A percentile compares a stretch with the other conserved stretches of the same genome.
Conservation (phyloP, 23 tunicate species). For the Botrylloides violaceus region DNA sequence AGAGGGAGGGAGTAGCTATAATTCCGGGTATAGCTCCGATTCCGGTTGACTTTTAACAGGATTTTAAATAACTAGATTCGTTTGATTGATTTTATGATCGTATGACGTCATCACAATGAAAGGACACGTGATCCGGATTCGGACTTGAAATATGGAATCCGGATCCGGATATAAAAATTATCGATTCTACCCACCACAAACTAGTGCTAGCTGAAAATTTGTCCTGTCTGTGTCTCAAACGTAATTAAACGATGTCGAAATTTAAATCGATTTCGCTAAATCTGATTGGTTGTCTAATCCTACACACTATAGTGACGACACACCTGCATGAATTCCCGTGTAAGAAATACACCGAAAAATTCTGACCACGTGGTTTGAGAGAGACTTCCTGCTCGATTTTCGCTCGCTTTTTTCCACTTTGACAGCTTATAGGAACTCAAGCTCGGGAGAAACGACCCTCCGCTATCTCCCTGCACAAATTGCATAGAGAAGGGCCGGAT, state of each 20-base stretch:
- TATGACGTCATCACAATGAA: too few relatives aligned
- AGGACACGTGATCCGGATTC: too few relatives aligned
- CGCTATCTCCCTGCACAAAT: too few relatives aligned
- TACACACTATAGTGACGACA: background rate
- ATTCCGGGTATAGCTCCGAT: background rate
- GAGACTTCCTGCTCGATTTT: background rate
- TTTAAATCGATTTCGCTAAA: background rate
- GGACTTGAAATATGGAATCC: too few relatives aligned
- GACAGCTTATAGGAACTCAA: background rate
- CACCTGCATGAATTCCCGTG: background rate
- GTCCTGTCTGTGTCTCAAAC: too few relatives aligned
- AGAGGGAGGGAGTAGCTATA: background rate
- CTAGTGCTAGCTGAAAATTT: too few relatives aligned
- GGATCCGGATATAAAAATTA: too few relatives aligned
- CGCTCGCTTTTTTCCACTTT: background rate
- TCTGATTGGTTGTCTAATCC: background rate
- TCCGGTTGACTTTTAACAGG: background rate
- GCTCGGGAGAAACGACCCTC: background rate
- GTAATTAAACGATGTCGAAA: too few relatives aligned
- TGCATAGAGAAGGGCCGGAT: too few relatives aligned
- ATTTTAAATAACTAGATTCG: background rate
- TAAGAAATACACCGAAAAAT: background rate
- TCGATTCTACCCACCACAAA: too few relatives aligned
- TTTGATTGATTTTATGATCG: too few relatives aligned
- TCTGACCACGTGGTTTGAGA: background rate